Base-by-base conservation (phyloP, 2,888 invertebrate species). In the Sphecodes monilicornis region DNA sequence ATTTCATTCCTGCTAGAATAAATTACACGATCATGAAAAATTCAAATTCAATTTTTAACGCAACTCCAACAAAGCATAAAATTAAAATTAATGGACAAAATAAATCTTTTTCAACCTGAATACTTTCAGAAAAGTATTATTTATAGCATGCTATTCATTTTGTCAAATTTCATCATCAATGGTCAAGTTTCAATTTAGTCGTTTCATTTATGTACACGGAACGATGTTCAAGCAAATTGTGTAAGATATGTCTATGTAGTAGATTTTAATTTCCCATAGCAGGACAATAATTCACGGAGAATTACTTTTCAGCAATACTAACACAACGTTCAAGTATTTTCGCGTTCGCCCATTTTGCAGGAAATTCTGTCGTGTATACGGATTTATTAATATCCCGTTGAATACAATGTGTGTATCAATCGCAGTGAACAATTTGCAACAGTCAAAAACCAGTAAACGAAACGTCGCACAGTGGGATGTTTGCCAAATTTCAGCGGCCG, bases 351-450 rank as follows among this genome's bases (percentile, higher is more conserved):
- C 4, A 1, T n/a, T 66, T 32, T 46, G 32, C 41, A n/a, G 41
- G 26, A 32, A 57, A 50, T 76, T 43, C 50, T 11, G 36, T 26
- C 76, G 50, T 26, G n/a, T 50, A 39, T 3, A 26, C 39, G 39
- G 46, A 76, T 76, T 68, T 76, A 76, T 76, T n/a, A 71, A 71
- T 50, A 50, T 36, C 50, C 18, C 36, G 36, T 32, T 11, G 64
- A 68, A 76, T 36, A 13, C n/a, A 46, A 36, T 50, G 36, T 50
- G 32, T 13, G 46, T 36, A 50, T 77, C 43, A 71, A 71, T 77
- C 71, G 32, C 70, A 22, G n/a, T 18, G 54, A 64, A 54, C 39
- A 72, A 81, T 68, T 41, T 66, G 26, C 36, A 78, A 22, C 29
- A 13, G n/a, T 29, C 26, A 18, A 66, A 66, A 64, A 0, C 1